These are phyloP conservation scores for Ptilorrhoa leucosticta DNA, from an alignment of 2,113 vertebrate species.

Conservation along the genomic window DNA sequence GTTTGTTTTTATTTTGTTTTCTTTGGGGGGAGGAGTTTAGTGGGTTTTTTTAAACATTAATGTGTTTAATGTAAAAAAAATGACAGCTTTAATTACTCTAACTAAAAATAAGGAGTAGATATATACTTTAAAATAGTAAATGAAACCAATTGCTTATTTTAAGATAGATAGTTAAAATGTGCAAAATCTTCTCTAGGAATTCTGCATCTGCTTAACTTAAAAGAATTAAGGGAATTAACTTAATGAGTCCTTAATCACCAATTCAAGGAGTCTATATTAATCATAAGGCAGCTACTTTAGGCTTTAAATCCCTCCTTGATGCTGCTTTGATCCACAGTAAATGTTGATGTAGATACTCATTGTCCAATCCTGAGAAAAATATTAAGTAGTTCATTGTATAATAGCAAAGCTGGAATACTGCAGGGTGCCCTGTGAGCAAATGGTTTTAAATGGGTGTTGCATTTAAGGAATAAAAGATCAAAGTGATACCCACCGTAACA, in stretches of 20 bases:
- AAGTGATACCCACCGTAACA: neutral
- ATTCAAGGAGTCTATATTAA: neutral
- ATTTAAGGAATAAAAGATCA: neutral
- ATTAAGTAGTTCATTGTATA: neutral
- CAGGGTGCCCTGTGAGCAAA: neutral
- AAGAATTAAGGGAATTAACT: neutral
- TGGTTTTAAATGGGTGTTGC: neutral
- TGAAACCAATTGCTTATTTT: neutral
- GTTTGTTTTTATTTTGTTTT: neutral
- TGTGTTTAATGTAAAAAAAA: neutral
- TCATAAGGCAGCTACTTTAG: neutral
- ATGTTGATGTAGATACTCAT: neutral
- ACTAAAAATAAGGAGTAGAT: neutral
- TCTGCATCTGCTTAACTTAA: conserved; percentile 13
- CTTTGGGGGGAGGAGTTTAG: neutral
- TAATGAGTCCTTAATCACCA: conserved; percentile 15
- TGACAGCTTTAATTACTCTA: neutral
- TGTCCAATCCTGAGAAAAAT: neutral
- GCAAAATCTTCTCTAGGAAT: conserved; percentile 12
- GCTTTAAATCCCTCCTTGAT: neutral
- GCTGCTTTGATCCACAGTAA: conserved; percentile 10
- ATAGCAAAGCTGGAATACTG: neutral
- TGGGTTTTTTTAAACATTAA: neutral
- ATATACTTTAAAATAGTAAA: neutral
- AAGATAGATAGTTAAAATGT: neutral